Evolutionary conservation across 2,888 invertebrate genomes (phyloP).

Genomic region (Biston betularia): DNA sequence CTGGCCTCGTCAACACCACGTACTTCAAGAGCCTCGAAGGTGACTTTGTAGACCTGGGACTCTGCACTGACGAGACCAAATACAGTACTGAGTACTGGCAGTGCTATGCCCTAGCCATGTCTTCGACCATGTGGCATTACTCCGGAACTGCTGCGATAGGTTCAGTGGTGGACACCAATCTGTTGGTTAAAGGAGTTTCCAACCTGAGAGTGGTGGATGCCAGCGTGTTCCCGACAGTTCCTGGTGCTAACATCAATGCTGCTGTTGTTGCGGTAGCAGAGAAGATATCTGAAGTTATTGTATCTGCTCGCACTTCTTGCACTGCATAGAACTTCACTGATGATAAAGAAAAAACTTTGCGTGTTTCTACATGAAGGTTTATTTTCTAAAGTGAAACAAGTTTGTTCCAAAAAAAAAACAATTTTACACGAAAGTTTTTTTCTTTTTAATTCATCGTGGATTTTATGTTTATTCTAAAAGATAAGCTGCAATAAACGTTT

Average conservation of each 20-base stretch:
- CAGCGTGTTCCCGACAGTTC: slow-evolving; percentile 36
- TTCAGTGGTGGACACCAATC: slow-evolving; percentile 39
- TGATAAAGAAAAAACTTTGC: neutral
- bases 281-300: slow-evolving; percentile 39
- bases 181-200: slow-evolving; percentile 37
- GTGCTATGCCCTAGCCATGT: slow-evolving; percentile 46
- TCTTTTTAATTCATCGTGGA: too few relatives aligned
- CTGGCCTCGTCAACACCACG: slow-evolving; percentile 28
- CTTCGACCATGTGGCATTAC: slow-evolving; percentile 50
- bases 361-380: neutral
- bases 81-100: slow-evolving; percentile 40
- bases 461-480: too few relatives aligned
- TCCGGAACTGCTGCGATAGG: slow-evolving; percentile 48
- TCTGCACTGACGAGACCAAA: slow-evolving; percentile 15
- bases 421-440: neutral
- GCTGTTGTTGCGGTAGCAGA: slow-evolving; percentile 43
- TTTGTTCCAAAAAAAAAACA: neutral
- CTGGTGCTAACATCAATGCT: slow-evolving; percentile 39
- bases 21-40: slow-evolving; percentile 34
- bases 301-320: slow-evolving; percentile 11
- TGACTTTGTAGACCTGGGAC: slow-evolving; percentile 29
- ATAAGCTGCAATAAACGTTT: too few relatives aligned
- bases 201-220: slow-evolving; percentile 46
- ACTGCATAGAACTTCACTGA: slow-evolving; percentile 1
- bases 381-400: too few relatives aligned